These are phyloP conservation scores for Danio choprae DNA, from an alignment of 2,797 vertebrate genomes.

Conservation along the genomic window DNA sequence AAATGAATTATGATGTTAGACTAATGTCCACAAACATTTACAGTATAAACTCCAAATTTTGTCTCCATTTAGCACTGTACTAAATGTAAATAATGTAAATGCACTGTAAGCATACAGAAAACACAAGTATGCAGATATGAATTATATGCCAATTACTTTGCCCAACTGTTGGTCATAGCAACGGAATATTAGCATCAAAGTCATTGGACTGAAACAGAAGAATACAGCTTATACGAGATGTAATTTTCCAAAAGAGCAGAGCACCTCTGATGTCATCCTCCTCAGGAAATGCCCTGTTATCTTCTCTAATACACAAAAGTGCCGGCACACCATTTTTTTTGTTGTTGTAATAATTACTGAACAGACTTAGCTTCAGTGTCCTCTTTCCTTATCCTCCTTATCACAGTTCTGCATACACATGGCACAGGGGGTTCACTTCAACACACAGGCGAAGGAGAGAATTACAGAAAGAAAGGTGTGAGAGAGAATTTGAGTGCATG, in stretches of 20 bases:
- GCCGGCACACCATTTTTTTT: slow-evolving; percentile 18
- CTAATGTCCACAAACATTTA: too few relatives aligned
- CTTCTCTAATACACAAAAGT: slow-evolving; percentile 35
- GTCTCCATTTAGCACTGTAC: background rate
- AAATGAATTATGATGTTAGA: too few relatives aligned
- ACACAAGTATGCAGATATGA: background rate
- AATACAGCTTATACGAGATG: slow-evolving; percentile 11
- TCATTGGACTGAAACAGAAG: background rate
- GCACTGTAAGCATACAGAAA: background rate
- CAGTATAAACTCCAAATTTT: background rate
- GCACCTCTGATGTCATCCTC: background rate
- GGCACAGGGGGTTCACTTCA: slow-evolving; percentile 37
- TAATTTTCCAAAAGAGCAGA: slow-evolving; percentile 6
- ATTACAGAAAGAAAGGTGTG: slow-evolving; percentile 37
- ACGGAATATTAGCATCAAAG: background rate
- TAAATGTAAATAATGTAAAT: too few relatives aligned
- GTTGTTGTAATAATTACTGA: slow-evolving; percentile 22
- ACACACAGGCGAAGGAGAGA: slow-evolving; percentile 39
- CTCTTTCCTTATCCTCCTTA: slow-evolving; percentile 34
- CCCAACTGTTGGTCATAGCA: background rate
- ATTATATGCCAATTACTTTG: background rate
- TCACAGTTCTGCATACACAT: slow-evolving; percentile 51
- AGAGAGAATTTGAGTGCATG: slow-evolving; percentile 12
- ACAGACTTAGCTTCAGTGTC: slow-evolving; percentile 22
- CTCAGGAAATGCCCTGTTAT: slow-evolving; percentile 12